phyloP scores from a whole-genome alignment of 2,797 vertebrate species.

The Geranospiza caerulescens region DNA sequence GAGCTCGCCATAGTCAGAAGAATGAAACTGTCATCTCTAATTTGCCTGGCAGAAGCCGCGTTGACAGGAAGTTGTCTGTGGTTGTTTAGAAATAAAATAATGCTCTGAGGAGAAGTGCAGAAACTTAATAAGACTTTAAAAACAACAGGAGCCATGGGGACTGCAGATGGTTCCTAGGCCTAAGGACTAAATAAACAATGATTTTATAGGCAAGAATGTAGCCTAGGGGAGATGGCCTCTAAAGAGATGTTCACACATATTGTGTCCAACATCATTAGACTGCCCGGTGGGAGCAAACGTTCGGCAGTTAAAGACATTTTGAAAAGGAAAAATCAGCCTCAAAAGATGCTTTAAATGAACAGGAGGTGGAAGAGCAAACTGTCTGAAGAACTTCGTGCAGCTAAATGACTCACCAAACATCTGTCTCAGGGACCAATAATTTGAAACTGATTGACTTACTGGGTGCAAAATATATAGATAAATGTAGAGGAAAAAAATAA shows the following conservation, averaged over 20 bases:
- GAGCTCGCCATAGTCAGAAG: constrained; percentile 50
- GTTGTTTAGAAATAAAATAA: constrained; percentile 79
- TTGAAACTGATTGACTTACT: constrained; percentile 60
- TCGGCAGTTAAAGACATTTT: constrained; percentile 51
- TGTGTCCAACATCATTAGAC: constrained; percentile 81
- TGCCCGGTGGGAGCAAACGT: constrained; percentile 66
- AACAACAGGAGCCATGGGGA: constrained; percentile 75
- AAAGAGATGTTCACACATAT: constrained; percentile 66
- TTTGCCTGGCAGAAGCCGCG: constrained; percentile 33
- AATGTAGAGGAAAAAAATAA: background rate
- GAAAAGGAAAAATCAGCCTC: constrained; percentile 57
- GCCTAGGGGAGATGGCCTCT: constrained; percentile 73
- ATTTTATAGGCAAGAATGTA: constrained; percentile 73
- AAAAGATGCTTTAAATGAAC: constrained; percentile 63
- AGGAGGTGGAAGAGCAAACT: constrained; percentile 45
- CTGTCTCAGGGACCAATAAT: constrained; percentile 60
- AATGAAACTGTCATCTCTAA: constrained; percentile 72
- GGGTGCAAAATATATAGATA: constrained; percentile 48
- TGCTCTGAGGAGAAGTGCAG: constrained; percentile 75
- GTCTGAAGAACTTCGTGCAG: background rate
- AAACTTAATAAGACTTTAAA: constrained; percentile 82
- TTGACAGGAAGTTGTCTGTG: constrained; percentile 62
- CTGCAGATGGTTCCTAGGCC: constrained; percentile 78
- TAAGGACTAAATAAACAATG: constrained; percentile 72
- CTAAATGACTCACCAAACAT: constrained; percentile 41